Evolutionary conservation across 1,140 invertebrate species (phyloP).

Genomic region (Lamellibrachia luymesi): DNA sequence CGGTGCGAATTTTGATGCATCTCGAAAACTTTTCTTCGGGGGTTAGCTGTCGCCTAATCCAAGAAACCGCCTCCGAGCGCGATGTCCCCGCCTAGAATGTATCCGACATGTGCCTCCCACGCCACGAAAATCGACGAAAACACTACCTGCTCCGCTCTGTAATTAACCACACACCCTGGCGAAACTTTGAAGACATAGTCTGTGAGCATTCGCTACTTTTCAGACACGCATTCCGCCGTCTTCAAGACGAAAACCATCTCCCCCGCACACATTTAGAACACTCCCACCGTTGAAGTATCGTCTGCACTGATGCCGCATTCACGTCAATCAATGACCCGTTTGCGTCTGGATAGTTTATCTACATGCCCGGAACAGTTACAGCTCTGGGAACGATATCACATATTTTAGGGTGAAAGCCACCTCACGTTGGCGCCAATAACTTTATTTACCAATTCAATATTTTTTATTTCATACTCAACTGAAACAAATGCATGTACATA

Average conservation of each 20-base stretch:
- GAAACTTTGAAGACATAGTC: conserved; percentile 5
- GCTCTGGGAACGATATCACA: background rate
- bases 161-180: background rate
- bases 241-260: background rate
- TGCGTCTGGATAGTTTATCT: background rate
- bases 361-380: background rate
- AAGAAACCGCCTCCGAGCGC: background rate
- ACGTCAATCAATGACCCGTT: background rate
- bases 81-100: background rate
- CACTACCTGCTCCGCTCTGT: background rate
- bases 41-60: background rate
- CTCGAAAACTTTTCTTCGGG: background rate
- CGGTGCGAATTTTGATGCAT: background rate
- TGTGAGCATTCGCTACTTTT: background rate
- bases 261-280: background rate
- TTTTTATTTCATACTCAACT: too few relatives aligned
- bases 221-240: background rate
- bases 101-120: background rate
- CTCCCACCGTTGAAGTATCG: background rate
- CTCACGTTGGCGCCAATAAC: background rate
- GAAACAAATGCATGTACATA: too few relatives aligned
- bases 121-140: background rate
- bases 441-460: too few relatives aligned
- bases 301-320: background rate
- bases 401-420: background rate